Evolutionary conservation across 2,113 vertebrate genomes (phyloP).

Genomic region (Ahaetulla prasina): DNA sequence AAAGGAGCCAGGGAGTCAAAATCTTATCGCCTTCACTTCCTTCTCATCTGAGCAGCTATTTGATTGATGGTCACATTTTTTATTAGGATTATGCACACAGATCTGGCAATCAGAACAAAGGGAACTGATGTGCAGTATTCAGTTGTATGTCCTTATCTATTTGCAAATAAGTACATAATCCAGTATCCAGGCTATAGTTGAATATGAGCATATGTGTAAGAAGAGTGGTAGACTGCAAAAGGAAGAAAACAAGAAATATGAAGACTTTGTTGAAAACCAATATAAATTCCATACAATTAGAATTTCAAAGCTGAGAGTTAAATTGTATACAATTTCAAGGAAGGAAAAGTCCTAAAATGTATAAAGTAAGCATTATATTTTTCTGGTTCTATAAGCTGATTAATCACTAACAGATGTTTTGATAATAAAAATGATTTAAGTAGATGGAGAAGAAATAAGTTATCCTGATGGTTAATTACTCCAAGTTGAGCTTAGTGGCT

Average conservation of each 20-base stretch:
- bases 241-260: conserved; percentile 5
- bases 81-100: not conserved
- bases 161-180: not conserved
- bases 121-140: not conserved
- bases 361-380: conserved; percentile 47
- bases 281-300: conserved; percentile 14
- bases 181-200: not conserved
- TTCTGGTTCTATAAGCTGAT: conserved; percentile 55
- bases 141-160: not conserved
- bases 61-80: not conserved
- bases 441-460: conserved; percentile 37
- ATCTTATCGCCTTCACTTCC: not conserved
- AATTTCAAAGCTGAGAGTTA: conserved; percentile 55
- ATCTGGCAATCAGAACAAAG: not conserved
- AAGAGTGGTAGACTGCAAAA: not conserved
- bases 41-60: not conserved
- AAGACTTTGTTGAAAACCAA: conserved; percentile 17
- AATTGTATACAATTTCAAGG: conserved; percentile 54
- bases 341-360: conserved; percentile 55
- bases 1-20: not conserved
- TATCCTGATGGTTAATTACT: conserved; percentile 51
- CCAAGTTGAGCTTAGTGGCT: conserved; percentile 53
- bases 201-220: not conserved
- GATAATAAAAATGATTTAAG: conserved; percentile 74
- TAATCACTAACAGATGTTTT: conserved; percentile 67